A percentile compares a stretch with the other conserved stretches of the same genome.
Conservation (phyloP, 2,113 vertebrate genomes). For the Telmatochromis sp. region DNA sequence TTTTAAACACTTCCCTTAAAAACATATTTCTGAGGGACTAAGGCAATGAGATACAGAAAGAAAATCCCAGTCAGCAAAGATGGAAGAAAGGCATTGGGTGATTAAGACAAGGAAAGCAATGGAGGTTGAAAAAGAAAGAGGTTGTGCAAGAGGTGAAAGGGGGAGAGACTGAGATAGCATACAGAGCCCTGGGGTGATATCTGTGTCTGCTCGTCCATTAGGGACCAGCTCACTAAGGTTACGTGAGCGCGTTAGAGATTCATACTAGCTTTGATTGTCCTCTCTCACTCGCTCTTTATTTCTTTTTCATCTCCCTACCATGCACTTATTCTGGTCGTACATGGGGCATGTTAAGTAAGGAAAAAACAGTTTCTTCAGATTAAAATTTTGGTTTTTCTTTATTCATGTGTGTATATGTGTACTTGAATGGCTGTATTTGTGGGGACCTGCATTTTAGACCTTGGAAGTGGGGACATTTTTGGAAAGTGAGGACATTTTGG, state of each 20-base stretch:
- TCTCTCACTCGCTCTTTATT: neutral
- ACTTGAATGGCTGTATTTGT: neutral
- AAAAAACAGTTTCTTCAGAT: neutral
- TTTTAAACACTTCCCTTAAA: neutral
- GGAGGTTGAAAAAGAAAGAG: neutral
- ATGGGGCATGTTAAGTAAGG: neutral
- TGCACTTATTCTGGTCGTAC: neutral
- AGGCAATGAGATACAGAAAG: neutral
- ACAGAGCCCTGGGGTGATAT: constrained; percentile 44
- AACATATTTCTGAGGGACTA: neutral
- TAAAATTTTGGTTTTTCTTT: neutral
- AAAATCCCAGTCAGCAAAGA: neutral
- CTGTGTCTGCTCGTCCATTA: constrained; percentile 51
- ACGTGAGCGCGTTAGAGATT: constrained; percentile 17
- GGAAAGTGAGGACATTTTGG: neutral
- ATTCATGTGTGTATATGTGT: neutral
- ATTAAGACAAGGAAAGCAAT: neutral
- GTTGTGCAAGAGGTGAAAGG: constrained; percentile 23
- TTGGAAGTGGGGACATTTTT: neutral
- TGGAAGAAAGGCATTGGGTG: neutral
- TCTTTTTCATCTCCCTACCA: neutral
- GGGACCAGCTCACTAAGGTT: constrained; percentile 42
- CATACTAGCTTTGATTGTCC: neutral
- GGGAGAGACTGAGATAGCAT: constrained; percentile 1
- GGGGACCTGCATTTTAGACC: neutral